Evolutionary conservation across 2,888 invertebrate species (phyloP).

Genomic region (Heliconius erato): DNA sequence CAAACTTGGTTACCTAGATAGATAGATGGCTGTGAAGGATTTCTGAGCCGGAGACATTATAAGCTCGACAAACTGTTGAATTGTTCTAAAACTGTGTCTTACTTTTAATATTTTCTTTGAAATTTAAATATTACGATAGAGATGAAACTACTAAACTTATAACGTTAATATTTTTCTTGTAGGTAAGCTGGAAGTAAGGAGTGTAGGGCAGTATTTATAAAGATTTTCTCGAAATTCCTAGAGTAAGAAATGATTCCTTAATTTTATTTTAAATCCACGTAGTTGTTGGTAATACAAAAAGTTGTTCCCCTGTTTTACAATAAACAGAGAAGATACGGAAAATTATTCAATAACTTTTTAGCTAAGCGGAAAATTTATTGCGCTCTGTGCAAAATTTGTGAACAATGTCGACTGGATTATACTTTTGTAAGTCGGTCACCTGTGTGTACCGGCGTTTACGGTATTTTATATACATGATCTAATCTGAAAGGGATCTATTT

Average conservation of each 20-base stretch:
- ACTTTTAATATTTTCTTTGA: neutral
- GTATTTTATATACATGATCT: too few relatives aligned
- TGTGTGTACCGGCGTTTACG: neutral
- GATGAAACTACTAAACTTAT: too few relatives aligned
- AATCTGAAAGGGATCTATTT: too few relatives aligned
- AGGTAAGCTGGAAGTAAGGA: too few relatives aligned
- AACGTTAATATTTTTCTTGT: too few relatives aligned
- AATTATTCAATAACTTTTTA: constrained; percentile 84
- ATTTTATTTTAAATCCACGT: constrained; percentile 56
- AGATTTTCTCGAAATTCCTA: too few relatives aligned
- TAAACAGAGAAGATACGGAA: constrained; percentile 82
- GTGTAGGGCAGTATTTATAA: too few relatives aligned
- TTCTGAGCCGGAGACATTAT: constrained; percentile 60
- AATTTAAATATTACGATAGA: neutral
- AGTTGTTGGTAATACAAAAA: constrained; percentile 76
- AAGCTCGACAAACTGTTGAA: constrained; percentile 12
- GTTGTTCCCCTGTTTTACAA: constrained; percentile 76
- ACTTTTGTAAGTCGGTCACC: neutral
- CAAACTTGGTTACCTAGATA: constrained; percentile 69
- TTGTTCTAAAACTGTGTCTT: constrained; percentile 3
- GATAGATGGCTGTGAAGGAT: constrained; percentile 72
- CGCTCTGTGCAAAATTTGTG: constrained; percentile 79
- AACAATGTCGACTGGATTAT: constrained; percentile 70
- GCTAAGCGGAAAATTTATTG: constrained; percentile 81
- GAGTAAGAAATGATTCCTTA: too few relatives aligned